Base-by-base conservation (phyloP, 2,888 invertebrate genomes). In the Amphipoea oculea region DNA sequence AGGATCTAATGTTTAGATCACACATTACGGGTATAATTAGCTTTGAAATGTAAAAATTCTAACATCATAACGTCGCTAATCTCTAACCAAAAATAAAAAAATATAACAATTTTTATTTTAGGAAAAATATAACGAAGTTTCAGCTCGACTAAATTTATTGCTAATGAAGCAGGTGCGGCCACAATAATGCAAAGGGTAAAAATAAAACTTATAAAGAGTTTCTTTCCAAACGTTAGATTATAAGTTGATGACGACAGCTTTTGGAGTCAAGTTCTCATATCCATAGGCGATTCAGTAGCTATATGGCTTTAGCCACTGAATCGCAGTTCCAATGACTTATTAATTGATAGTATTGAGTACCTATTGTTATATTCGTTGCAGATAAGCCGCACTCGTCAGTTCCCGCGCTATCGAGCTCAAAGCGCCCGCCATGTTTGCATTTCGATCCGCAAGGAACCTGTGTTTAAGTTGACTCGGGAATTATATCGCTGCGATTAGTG, bases 401-500 rank as follows among this genome's bases (percentile, higher is more conserved):
- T 95, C 94, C 94, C 95, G 94, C 94, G 95, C 94, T 93, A 92
- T 93, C 91, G 90, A 87, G 85, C 93, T 95, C 96, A 97, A 97
- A 97, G 96, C 95, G 93, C 92, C 96, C 96, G 96, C 96, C 96
- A 96, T 97, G 97, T 97, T 97, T 97, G 97, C 96, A 95, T 97
- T 97, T 96, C 97, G 96, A 95, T 96, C 95, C 94, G 95, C 96
- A 95, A 95, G 93, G 95, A 95, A 96, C 97, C 97, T 96, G 97
- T 97, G 97, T 97, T 97, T 97, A 97, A 96, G 96, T 96, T 96
- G 96, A 96, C 96, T 96, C 93, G 94, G 95, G 96, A 97, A 97
- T 97, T 96, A 97, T 97, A 97, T 97, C 96, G 95, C 94, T 93
- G 94, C 96, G 96, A 97, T 97, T 97, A 97, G 97, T 95, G 96